These are phyloP conservation scores for Scrobipalpa costella DNA, from an alignment of 2,888 invertebrate species.

Conservation along the genomic window DNA sequence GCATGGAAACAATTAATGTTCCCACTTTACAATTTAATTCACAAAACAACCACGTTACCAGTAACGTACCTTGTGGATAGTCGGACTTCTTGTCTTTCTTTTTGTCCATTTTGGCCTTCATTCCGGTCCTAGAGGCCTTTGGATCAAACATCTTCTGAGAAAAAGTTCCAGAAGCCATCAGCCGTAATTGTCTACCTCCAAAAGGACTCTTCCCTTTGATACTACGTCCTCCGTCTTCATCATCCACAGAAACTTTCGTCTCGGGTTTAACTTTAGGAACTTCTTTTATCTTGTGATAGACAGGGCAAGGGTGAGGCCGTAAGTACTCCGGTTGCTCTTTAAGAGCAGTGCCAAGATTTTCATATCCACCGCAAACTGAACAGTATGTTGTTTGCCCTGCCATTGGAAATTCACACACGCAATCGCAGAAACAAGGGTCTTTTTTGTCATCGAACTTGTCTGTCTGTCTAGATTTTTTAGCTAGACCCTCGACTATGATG, in stretches of 20 bases:
- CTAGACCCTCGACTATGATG: slow-evolving; percentile 57
- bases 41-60: not conserved
- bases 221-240: not conserved
- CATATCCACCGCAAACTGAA: slow-evolving; percentile 70
- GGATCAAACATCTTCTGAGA: not conserved
- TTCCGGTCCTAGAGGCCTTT: not conserved
- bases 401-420: slow-evolving; percentile 67
- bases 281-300: slow-evolving; percentile 70
- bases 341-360: slow-evolving; percentile 67
- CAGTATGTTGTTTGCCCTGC: slow-evolving; percentile 68
- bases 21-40: too few relatives aligned
- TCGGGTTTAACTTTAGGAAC: slow-evolving; percentile 45
- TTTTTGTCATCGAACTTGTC: slow-evolving; percentile 40
- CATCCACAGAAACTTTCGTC: not conserved
- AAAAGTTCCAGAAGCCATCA: not conserved
- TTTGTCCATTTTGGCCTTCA: not conserved
- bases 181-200: not conserved
- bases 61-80: not conserved
- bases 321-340: slow-evolving; percentile 56
- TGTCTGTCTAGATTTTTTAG: slow-evolving; percentile 44
- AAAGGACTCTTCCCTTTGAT: not conserved
- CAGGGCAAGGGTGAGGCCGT: slow-evolving; percentile 70
- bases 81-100: not conserved
- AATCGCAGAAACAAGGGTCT: slow-evolving; percentile 69
- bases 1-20: too few relatives aligned